A percentile compares a stretch with the other conserved stretches of the same genome.
These are phyloP conservation scores for Eupithecia subumbrata DNA, from an alignment of 2,888 invertebrate genomes.

Conservation along the genomic window DNA sequence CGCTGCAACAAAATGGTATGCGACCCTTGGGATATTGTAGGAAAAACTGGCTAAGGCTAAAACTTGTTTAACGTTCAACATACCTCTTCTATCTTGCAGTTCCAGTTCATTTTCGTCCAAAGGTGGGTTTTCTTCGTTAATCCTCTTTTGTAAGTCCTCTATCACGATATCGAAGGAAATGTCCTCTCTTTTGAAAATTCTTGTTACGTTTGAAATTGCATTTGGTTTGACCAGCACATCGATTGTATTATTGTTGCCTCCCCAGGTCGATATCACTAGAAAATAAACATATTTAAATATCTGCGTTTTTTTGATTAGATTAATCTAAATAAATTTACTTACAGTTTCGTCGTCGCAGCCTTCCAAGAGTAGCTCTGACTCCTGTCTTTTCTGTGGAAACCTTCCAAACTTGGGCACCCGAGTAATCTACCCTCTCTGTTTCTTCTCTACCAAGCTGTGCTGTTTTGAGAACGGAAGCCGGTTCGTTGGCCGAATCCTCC, in stretches of 20 bases:
- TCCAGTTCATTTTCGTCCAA: slow-evolving; percentile 86
- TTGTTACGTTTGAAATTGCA: slow-evolving; percentile 85
- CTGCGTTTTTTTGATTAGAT: background rate
- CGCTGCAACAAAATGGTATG: slow-evolving; percentile 79
- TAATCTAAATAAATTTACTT: slow-evolving; percentile 52
- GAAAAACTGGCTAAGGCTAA: slow-evolving; percentile 23
- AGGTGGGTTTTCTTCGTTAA: slow-evolving; percentile 91
- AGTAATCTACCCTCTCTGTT: slow-evolving; percentile 84
- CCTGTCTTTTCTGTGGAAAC: slow-evolving; percentile 81
- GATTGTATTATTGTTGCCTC: slow-evolving; percentile 84
- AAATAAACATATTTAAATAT: slow-evolving; percentile 27
- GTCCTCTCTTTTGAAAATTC: slow-evolving; percentile 85
- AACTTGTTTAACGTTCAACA: slow-evolving; percentile 46
- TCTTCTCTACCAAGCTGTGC: slow-evolving; percentile 49
- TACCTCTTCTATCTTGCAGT: slow-evolving; percentile 88
- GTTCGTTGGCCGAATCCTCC: slow-evolving; percentile 40
- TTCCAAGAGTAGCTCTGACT: slow-evolving; percentile 62
- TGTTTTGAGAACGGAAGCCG: slow-evolving; percentile 44
- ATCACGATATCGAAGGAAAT: slow-evolving; percentile 89
- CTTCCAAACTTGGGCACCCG: slow-evolving; percentile 91
- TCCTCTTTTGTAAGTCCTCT: slow-evolving; percentile 90
- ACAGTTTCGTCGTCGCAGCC: slow-evolving; percentile 72
- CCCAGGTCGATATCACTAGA: slow-evolving; percentile 87
- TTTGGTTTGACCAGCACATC: slow-evolving; percentile 89
- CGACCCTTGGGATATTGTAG: slow-evolving; percentile 69